A percentile compares a stretch with the other conserved stretches of the same genome.
phyloP scores from a whole-genome alignment of 2,888 invertebrate species.

The Sarcophaga variegata region DNA sequence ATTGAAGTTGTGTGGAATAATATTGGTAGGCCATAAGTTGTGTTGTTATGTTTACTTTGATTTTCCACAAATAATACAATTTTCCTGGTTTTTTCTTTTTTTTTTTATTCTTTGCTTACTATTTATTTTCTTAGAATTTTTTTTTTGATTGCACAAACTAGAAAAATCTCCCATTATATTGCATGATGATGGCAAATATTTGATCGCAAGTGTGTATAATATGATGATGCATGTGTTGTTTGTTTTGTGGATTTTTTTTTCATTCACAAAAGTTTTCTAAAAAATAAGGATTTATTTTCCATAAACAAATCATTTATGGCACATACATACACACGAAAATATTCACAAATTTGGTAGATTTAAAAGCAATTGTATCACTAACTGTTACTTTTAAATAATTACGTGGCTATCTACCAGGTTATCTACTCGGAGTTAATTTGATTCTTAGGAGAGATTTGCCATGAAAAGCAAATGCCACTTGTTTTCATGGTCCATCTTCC shows the following conservation, averaged over 20 bases:
- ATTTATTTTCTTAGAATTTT: constrained; percentile 63
- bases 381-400: too few relatives aligned
- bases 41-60: constrained; percentile 69
- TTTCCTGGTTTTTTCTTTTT: constrained; percentile 59
- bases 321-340: background rate
- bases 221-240: background rate
- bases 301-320: background rate
- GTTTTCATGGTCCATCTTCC: too few relatives aligned
- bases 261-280: background rate
- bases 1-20: constrained; percentile 81
- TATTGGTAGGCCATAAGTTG: constrained; percentile 80
- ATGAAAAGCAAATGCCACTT: too few relatives aligned
- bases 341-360: too few relatives aligned
- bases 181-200: background rate
- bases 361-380: too few relatives aligned
- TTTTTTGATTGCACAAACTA: constrained; percentile 30
- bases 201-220: background rate
- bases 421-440: too few relatives aligned
- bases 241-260: background rate
- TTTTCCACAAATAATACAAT: constrained; percentile 63
- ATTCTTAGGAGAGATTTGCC: too few relatives aligned
- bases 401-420: too few relatives aligned
- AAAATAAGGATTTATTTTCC: background rate
- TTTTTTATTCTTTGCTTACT: constrained; percentile 47
- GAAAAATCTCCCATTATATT: too few relatives aligned